phyloP scores from a whole-genome alignment of 2,797 vertebrate species.

The Channallabes apus region DNA sequence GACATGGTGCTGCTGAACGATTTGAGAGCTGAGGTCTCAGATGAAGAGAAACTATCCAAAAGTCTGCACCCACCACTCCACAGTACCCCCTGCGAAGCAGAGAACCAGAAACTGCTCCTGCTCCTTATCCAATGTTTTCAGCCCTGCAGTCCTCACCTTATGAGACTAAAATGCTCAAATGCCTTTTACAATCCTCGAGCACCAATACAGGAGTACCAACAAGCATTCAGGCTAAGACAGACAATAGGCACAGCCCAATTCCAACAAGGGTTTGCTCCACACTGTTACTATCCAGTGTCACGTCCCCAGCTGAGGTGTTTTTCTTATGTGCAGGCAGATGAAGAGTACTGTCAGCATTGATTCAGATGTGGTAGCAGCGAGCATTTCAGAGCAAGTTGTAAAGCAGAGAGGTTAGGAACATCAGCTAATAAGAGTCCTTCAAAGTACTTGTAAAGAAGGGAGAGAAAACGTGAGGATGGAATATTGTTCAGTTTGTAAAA shows the following conservation, averaged over 20 bases:
- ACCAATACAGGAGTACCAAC: too few relatives aligned
- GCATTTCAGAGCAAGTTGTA: conserved; percentile 3
- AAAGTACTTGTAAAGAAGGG: not conserved
- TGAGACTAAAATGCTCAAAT: too few relatives aligned
- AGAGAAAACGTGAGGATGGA: not conserved
- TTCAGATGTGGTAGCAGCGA: not conserved
- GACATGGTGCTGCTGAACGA: not conserved
- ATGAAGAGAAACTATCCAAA: not conserved
- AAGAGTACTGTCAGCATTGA: not conserved
- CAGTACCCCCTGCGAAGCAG: too few relatives aligned
- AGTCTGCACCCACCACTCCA: too few relatives aligned
- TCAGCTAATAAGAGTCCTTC: not conserved
- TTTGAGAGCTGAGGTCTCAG: not conserved
- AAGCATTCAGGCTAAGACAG: too few relatives aligned
- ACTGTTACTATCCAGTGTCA: not conserved
- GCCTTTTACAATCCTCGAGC: too few relatives aligned
- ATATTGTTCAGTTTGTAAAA: not conserved
- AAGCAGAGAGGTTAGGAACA: not conserved
- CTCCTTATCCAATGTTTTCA: too few relatives aligned
- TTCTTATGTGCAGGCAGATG: not conserved
- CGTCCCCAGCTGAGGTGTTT: not conserved
- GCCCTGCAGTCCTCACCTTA: too few relatives aligned
- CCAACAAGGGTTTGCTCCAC: not conserved
- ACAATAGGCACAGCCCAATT: too few relatives aligned
- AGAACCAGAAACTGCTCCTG: too few relatives aligned